phyloP scores from a whole-genome alignment of 2,888 invertebrate genomes.

The Agelastica alni region DNA sequence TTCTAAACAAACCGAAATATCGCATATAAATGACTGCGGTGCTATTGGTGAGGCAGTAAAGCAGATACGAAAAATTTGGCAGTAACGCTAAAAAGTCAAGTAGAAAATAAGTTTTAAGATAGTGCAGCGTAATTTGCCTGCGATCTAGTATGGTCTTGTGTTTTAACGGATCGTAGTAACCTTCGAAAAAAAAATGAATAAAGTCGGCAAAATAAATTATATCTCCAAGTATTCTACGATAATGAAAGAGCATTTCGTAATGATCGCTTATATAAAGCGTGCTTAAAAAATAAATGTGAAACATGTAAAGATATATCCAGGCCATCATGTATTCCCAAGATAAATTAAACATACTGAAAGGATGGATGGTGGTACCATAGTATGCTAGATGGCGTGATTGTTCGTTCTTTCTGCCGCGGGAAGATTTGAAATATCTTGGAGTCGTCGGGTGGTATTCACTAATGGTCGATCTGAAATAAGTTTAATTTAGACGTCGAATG shows the following conservation, averaged over 20 bases:
- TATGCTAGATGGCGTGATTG: slow-evolving; percentile 1
- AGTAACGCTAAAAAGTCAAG: not conserved
- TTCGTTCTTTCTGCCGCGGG: not conserved
- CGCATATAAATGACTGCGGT: slow-evolving; percentile 1
- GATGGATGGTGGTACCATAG: not conserved
- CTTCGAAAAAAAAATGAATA: slow-evolving; percentile 9
- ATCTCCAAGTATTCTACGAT: not conserved
- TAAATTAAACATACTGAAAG: slow-evolving; percentile 6
- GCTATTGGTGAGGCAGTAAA: not conserved
- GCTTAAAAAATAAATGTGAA: not conserved
- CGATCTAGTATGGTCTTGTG: not conserved
- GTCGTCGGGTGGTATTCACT: not conserved
- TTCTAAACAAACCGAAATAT: slow-evolving; percentile 1
- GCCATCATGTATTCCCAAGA: not conserved
- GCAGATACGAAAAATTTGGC: not conserved
- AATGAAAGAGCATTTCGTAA: not conserved
- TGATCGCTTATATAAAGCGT: not conserved
- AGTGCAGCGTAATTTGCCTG: not conserved
- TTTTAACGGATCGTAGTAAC: not conserved
- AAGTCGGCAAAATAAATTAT: not conserved
- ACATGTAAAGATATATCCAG: slow-evolving; percentile 3
- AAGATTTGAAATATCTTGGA: not conserved
- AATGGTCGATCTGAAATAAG: not conserved
- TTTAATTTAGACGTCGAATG: too few species aligned
- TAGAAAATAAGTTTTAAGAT: slow-evolving; percentile 5